A percentile compares a stretch with the other conserved stretches of the same genome.
Conservation (phyloP, 2,888 invertebrate species). For the Spisula solida region DNA sequence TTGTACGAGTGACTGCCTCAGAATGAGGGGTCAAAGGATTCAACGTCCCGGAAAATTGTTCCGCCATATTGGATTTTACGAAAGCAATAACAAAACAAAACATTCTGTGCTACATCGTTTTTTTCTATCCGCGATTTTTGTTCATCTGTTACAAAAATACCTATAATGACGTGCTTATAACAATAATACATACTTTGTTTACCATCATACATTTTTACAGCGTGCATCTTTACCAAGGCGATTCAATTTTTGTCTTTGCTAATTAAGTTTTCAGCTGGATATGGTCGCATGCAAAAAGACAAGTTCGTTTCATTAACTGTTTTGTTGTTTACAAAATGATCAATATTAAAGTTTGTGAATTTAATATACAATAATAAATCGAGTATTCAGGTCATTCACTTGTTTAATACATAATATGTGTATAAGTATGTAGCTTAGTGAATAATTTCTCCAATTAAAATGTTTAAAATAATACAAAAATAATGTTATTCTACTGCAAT, state of each 20-base stretch:
- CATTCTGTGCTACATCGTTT: background rate
- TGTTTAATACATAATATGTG: no score
- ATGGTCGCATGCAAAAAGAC: no score
- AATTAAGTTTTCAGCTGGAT: background rate
- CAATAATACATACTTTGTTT: background rate
- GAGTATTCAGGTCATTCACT: no score
- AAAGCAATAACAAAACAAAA: constrained; percentile 19
- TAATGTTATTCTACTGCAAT: no score
- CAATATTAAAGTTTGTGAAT: no score
- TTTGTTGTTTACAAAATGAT: no score
- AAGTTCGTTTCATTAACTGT: no score
- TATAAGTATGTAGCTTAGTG: no score
- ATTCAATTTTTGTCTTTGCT: background rate
- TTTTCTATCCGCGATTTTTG: background rate
- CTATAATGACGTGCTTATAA: background rate
- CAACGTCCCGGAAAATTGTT: constrained; percentile 53
- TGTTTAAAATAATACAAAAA: no score
- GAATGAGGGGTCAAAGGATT: constrained; percentile 50
- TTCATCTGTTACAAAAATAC: background rate
- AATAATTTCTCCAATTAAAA: no score
- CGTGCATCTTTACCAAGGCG: background rate
- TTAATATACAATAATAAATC: no score
- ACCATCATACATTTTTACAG: background rate
- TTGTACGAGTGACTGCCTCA: constrained; percentile 47
- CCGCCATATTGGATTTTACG: constrained; percentile 45